Percentiles rank a stretch among this genome's conserved stretches.
phyloP scores from a whole-genome alignment of 2,797 vertebrate genomes.

The Myripristis murdjan region DNA sequence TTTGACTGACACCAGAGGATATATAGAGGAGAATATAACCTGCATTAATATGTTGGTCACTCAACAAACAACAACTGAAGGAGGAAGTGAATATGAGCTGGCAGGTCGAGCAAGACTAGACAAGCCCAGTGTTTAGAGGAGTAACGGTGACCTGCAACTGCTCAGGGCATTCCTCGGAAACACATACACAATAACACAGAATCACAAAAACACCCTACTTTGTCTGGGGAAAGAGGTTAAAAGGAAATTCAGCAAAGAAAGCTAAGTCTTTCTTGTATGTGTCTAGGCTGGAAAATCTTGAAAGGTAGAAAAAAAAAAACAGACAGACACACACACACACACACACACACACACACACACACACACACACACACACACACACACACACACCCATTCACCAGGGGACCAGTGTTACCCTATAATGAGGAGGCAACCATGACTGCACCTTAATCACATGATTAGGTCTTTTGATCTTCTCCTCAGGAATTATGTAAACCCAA shows the following conservation, averaged over 20 bases:
- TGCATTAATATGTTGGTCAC: constrained; percentile 33
- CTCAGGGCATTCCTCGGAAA: constrained; percentile 71
- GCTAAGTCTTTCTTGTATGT: constrained; percentile 28
- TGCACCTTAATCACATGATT: constrained; percentile 73
- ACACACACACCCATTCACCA: constrained; percentile 52
- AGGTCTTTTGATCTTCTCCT: constrained; percentile 65
- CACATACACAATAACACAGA: constrained; percentile 37
- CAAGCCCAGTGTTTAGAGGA: constrained; percentile 75
- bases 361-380: too few relatives aligned
- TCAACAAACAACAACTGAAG: constrained; percentile 20
- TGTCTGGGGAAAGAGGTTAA: constrained; percentile 50
- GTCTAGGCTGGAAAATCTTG: constrained; percentile 51
- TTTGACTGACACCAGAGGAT: constrained; percentile 6
- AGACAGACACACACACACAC: constrained; percentile 50
- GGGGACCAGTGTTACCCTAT: constrained; percentile 55
- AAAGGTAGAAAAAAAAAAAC: constrained; percentile 33
- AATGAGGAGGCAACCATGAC: constrained; percentile 54
- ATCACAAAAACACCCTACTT: constrained; percentile 63
- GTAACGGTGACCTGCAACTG: constrained; percentile 73
- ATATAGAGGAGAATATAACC: constrained; percentile 7
- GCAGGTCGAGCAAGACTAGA: constrained; percentile 65
- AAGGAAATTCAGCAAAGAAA: constrained; percentile 46
- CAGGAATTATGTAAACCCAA: constrained; percentile 65
- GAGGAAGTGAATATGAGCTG: constrained; percentile 35
- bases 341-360: too few relatives aligned